These are phyloP conservation scores for Pasiphila rectangulata DNA, from an alignment of 2,888 invertebrate species.

Conservation along the genomic window DNA sequence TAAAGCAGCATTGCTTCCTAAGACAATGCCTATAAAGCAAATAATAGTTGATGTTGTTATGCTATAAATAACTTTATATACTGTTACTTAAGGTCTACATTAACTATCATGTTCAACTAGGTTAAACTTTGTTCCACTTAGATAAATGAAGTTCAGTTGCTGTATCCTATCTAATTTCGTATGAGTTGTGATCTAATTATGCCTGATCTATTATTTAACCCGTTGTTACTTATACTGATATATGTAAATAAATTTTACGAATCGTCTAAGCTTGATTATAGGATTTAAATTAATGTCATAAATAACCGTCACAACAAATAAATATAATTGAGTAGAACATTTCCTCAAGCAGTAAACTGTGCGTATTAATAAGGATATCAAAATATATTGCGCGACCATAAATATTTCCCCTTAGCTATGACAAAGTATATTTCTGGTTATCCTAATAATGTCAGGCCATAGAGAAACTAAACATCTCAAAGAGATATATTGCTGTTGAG, in stretches of 20 bases:
- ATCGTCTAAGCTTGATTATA: no score
- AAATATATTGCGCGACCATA: slow-evolving; percentile 38
- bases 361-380: slow-evolving; percentile 41
- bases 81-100: slow-evolving; percentile 3
- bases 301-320: slow-evolving; percentile 13
- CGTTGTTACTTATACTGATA: not conserved
- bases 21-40: slow-evolving; percentile 36
- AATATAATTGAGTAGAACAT: slow-evolving; percentile 23
- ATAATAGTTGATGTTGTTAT: slow-evolving; percentile 11
- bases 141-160: slow-evolving; percentile 6
- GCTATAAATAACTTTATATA: slow-evolving; percentile 1
- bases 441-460: slow-evolving; percentile 25
- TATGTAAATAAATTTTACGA: not conserved
- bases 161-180: slow-evolving; percentile 12
- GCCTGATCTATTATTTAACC: slow-evolving; percentile 4
- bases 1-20: slow-evolving; percentile 44
- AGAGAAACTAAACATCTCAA: slow-evolving; percentile 17
- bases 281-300: no score
- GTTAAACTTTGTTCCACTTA: slow-evolving; percentile 17
- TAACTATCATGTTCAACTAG: slow-evolving; percentile 9
- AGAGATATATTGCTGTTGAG: slow-evolving; percentile 10
- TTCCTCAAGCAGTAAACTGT: slow-evolving; percentile 36
- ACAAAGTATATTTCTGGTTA: slow-evolving; percentile 18
- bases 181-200: slow-evolving; percentile 13
- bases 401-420: slow-evolving; percentile 23